These are phyloP conservation scores for Drosophila suboccidentalis DNA, from an alignment of 2,888 invertebrate species.

Conservation along the genomic window DNA sequence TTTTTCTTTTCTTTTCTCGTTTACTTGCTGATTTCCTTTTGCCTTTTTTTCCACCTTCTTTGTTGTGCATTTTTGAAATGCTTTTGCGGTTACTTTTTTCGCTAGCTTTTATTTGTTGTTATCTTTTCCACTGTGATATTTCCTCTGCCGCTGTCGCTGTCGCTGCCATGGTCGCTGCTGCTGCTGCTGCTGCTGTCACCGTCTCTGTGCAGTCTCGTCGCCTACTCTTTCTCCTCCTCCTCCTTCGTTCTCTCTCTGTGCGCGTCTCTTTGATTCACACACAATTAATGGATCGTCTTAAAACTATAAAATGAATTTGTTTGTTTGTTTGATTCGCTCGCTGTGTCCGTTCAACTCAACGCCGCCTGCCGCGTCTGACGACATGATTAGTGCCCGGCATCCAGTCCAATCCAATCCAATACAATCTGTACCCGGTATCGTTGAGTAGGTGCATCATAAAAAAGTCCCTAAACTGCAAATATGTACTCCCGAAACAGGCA, in stretches of 20 bases:
- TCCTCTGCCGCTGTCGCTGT: conserved; percentile 23
- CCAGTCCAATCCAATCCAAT: not conserved
- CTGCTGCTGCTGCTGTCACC: not conserved
- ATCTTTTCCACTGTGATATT: conserved; percentile 46
- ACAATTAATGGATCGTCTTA: conserved; percentile 54
- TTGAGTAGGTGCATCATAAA: conserved; percentile 41
- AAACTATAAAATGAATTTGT: conserved; percentile 56
- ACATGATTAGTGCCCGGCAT: conserved; percentile 56
- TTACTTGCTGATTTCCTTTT: conserved; percentile 43
- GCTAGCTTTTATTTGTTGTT: conserved; percentile 51
- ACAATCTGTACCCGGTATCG: conserved; percentile 10
- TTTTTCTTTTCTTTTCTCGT: conserved; percentile 13
- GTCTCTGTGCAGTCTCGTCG: not conserved
- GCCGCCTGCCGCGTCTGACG: conserved; percentile 39
- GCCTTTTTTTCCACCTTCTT: conserved; percentile 45
- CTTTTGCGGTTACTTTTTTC: conserved; percentile 55
- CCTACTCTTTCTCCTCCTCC: not conserved
- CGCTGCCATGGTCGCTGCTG: conserved; percentile 1
- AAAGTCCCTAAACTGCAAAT: conserved; percentile 32
- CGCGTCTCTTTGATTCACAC: conserved; percentile 49
- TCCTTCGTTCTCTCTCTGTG: not conserved
- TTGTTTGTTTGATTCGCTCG: conserved; percentile 7
- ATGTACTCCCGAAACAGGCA: conserved; percentile 31
- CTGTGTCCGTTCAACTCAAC: conserved; percentile 8
- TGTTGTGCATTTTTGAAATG: conserved; percentile 66